phyloP scores from a whole-genome alignment of 2,888 invertebrate genomes.

The Catonia carolina region DNA sequence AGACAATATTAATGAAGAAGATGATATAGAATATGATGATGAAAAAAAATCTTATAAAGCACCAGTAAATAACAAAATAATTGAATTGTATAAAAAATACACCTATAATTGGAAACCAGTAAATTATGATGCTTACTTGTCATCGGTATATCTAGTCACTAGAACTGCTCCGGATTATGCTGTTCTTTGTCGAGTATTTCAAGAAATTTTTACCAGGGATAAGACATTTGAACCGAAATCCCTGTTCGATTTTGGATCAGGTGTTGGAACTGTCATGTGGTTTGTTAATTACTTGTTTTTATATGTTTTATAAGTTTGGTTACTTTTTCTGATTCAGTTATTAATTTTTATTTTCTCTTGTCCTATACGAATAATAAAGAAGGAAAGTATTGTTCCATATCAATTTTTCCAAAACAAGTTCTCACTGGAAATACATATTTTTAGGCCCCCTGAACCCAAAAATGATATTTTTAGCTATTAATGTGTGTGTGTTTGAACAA shows the following conservation, averaged over 20 bases:
- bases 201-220: slow-evolving; percentile 61
- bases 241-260: slow-evolving; percentile 89
- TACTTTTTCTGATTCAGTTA: no score
- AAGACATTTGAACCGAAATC: slow-evolving; percentile 64
- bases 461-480: no score
- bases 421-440: no score
- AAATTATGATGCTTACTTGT: slow-evolving; percentile 57
- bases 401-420: no score
- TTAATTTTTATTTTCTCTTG: no score
- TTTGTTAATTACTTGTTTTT: slow-evolving; percentile 36
- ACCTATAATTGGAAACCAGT: slow-evolving; percentile 69
- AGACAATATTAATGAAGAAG: no score
- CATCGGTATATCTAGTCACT: slow-evolving; percentile 62
- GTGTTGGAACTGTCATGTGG: slow-evolving; percentile 81
- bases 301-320: slow-evolving; percentile 8
- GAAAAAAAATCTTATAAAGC: slow-evolving; percentile 28
- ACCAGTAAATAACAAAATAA: slow-evolving; percentile 45
- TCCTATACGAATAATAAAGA: no score
- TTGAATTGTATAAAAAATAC: slow-evolving; percentile 51
- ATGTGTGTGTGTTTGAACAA: no score
- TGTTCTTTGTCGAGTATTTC: slow-evolving; percentile 59
- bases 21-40: slow-evolving; percentile 25
- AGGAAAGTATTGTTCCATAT: no score
- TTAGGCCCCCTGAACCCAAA: no score
- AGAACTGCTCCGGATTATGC: slow-evolving; percentile 72